phyloP scores from a whole-genome alignment of 2,797 vertebrate species.

The Lepilemur septentrionalis region DNA sequence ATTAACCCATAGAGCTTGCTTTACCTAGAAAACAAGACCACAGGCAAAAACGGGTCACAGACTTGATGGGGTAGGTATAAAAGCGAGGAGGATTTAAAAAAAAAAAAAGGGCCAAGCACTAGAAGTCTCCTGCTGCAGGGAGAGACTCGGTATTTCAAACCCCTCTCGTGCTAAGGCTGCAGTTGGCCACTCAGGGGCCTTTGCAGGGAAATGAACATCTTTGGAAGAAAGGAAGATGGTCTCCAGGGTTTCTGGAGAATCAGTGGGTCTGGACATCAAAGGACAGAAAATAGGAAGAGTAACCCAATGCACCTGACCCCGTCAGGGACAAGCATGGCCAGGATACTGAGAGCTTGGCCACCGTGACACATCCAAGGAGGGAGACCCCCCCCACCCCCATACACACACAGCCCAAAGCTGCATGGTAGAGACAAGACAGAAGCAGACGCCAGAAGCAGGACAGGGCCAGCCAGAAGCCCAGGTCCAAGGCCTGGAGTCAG shows the following conservation, averaged over 20 bases:
- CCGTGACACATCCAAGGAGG: neutral
- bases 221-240: neutral
- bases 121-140: neutral
- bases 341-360: neutral
- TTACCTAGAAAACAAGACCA: slow-evolving; percentile 37
- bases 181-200: neutral
- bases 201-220: neutral
- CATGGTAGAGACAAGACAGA: neutral
- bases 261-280: neutral
- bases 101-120: neutral
- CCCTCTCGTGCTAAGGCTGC: neutral
- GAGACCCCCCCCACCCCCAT: too few relatives aligned
- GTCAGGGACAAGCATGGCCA: neutral
- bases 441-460: neutral
- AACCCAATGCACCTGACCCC: neutral
- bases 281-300: neutral
- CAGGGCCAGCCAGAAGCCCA: neutral
- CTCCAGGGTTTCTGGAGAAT: neutral
- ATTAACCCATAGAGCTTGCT: slow-evolving; percentile 37
- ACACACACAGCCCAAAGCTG: neutral
- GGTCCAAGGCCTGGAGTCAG: neutral
- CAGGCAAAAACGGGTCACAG: slow-evolving; percentile 25
- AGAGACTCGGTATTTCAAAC: neutral
- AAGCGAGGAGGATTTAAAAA: neutral
- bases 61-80: neutral